Percentiles rank a stretch among this genome's conserved stretches.
These are phyloP conservation scores for Argyresthia goedartella DNA, from an alignment of 2,888 invertebrate genomes.

Conservation along the genomic window DNA sequence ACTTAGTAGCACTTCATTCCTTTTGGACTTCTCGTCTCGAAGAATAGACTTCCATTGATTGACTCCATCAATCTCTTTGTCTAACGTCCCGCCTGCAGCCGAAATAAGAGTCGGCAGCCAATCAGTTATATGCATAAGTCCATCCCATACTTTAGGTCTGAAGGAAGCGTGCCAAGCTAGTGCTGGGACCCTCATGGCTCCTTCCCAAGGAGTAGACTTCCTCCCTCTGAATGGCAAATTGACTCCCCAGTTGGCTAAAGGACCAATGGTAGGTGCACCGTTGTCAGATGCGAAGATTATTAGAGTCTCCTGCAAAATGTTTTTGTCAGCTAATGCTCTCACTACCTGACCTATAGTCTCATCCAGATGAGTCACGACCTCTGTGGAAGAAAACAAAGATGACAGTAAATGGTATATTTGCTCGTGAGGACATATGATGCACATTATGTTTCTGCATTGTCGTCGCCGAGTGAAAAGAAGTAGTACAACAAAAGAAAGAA, in stretches of 20 bases:
- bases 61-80: slow-evolving; percentile 72
- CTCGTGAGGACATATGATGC: too few relatives aligned
- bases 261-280: slow-evolving; percentile 83
- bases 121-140: slow-evolving; percentile 84
- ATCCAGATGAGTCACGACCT: slow-evolving; percentile 83
- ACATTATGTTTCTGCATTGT: too few relatives aligned
- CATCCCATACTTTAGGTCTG: slow-evolving; percentile 73
- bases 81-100: slow-evolving; percentile 42
- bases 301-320: slow-evolving; percentile 84
- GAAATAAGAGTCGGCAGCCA: slow-evolving; percentile 82
- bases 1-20: slow-evolving; percentile 71
- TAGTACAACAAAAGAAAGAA: too few relatives aligned
- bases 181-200: slow-evolving; percentile 82
- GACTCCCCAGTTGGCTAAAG: slow-evolving; percentile 80
- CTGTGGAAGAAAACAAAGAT: slow-evolving; percentile 27
- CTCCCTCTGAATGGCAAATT: slow-evolving; percentile 85
- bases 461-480: too few relatives aligned
- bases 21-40: slow-evolving; percentile 45
- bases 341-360: slow-evolving; percentile 84
- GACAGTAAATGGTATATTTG: too few relatives aligned
- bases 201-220: slow-evolving; percentile 89
- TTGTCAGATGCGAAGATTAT: slow-evolving; percentile 93
- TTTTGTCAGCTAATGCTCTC: slow-evolving; percentile 73
- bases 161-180: slow-evolving; percentile 75
- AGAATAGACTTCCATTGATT: slow-evolving; percentile 77